These are phyloP conservation scores for Alligator mississippiensis DNA, from an alignment of 2,113 vertebrate species.

Conservation along the genomic window DNA sequence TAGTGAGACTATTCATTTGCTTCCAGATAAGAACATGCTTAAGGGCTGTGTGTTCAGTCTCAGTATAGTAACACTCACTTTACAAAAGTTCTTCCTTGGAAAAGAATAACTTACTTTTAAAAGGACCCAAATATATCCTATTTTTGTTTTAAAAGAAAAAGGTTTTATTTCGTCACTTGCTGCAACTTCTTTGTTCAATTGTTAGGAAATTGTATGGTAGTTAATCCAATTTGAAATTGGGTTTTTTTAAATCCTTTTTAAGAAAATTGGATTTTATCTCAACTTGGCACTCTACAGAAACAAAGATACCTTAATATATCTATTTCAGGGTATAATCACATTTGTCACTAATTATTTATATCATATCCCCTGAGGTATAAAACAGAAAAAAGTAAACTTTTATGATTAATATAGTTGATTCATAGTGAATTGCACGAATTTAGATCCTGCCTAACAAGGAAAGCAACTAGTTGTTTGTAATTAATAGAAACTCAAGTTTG, in stretches of 20 bases:
- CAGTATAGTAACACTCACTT: background rate
- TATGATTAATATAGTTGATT: background rate
- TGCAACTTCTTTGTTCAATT: background rate
- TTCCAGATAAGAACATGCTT: too few species aligned
- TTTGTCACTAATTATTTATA: background rate
- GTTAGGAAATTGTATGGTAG: background rate
- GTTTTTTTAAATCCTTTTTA: background rate
- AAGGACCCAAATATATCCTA: background rate
- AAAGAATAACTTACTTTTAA: background rate
- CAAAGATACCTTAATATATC: background rate
- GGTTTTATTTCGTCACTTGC: background rate
- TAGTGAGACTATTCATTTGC: too few species aligned
- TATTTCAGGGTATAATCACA: too few species aligned
- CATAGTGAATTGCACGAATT: background rate
- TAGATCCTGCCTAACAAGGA: background rate
- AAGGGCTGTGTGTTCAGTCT: background rate
- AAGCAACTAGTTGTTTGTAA: background rate
- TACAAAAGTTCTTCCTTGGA: background rate
- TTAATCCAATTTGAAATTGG: background rate
- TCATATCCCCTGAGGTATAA: background rate
- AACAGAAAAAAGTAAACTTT: background rate
- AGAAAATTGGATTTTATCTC: background rate
- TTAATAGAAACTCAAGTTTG: background rate
- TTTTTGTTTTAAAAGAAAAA: background rate
- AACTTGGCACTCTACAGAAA: background rate